Evolutionary conservation across 2,113 vertebrate species (phyloP).

Genomic region (Rousettus leschenaultii): DNA sequence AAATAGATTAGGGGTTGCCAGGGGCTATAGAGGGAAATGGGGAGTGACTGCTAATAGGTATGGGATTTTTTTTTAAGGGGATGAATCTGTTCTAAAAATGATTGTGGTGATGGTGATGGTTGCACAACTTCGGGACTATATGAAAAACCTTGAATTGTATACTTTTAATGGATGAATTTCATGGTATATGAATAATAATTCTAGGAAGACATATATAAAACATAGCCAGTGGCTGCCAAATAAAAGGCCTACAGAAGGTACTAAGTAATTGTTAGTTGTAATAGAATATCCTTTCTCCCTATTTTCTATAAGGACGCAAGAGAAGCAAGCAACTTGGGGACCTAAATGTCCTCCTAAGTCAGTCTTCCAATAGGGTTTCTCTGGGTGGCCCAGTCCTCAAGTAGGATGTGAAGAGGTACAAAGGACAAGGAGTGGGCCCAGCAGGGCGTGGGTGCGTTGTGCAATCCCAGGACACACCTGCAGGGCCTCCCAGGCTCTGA

Average conservation of each 20-base stretch:
- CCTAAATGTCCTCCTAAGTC: not conserved
- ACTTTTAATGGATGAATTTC: not conserved
- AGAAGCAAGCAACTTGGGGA: not conserved
- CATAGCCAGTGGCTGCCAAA: not conserved
- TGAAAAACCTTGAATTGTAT: not conserved
- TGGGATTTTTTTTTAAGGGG: not conserved
- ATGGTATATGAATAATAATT: not conserved
- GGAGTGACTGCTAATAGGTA: not conserved
- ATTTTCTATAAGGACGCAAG: not conserved
- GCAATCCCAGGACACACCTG: slow-evolving; percentile 64
- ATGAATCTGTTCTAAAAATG: not conserved
- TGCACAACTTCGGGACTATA: not conserved
- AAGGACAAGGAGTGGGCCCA: slow-evolving; percentile 55
- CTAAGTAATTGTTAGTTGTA: not conserved
- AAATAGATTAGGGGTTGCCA: not conserved
- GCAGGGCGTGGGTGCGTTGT: slow-evolving; percentile 41
- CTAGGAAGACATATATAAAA: not conserved
- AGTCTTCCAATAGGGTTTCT: not conserved
- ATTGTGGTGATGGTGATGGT: not conserved
- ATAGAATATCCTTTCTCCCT: not conserved
- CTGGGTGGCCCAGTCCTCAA: not conserved
- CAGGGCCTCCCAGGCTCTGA: slow-evolving; percentile 58
- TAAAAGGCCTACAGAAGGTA: not conserved
- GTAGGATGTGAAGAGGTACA: not conserved
- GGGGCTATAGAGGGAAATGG: not conserved